A percentile compares a stretch with the other conserved stretches of the same genome.
phyloP scores from a whole-genome alignment of 2,797 vertebrate species.

The Dicrostonyx torquatus region DNA sequence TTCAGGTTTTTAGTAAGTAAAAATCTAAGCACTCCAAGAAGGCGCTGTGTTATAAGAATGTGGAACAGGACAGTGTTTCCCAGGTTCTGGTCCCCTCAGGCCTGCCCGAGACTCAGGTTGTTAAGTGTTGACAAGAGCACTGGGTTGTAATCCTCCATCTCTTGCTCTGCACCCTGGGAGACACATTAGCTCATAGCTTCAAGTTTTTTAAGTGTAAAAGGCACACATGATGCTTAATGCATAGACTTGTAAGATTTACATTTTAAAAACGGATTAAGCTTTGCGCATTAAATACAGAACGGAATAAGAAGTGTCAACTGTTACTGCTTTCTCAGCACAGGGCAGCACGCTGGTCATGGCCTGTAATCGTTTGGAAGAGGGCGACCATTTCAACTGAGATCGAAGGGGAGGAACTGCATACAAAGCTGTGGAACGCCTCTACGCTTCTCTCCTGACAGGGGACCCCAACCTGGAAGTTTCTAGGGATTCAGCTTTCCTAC shows the following conservation, averaged over 20 bases:
- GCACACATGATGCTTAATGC: neutral
- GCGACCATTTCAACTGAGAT: neutral
- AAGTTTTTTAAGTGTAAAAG: neutral
- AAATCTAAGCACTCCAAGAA: too few relatives aligned
- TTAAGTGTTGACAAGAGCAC: neutral
- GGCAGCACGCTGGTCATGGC: neutral
- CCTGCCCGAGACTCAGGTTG: neutral
- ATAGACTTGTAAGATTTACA: neutral
- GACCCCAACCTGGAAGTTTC: neutral
- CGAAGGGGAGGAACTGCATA: neutral
- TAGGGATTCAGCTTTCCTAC: neutral
- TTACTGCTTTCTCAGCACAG: neutral
- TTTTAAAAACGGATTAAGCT: neutral
- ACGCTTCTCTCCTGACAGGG: neutral
- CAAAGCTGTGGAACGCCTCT: neutral
- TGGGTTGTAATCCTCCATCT: neutral
- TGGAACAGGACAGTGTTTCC: too few relatives aligned
- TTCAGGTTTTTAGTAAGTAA: neutral
- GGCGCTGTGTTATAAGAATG: too few relatives aligned
- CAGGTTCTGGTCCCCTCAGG: too few relatives aligned
- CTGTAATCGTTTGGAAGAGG: neutral
- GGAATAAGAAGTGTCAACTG: neutral
- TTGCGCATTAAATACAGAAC: neutral
- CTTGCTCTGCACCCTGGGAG: neutral
- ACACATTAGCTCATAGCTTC: neutral